Evolutionary conservation across 2,888 invertebrate species (phyloP).

Genomic region (Seladonia tumulorum): DNA sequence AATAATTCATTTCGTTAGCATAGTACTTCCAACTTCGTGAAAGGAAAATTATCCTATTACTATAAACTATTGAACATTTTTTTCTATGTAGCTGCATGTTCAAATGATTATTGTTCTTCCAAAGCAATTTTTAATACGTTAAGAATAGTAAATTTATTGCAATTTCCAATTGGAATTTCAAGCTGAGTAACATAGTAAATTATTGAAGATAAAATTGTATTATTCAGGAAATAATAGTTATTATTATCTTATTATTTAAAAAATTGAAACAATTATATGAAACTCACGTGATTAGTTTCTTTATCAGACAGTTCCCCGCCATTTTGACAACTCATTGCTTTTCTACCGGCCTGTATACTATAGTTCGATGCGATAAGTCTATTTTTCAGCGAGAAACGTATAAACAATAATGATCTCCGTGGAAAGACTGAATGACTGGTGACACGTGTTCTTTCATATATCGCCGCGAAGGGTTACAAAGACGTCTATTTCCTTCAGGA

Average conservation of each 20-base stretch:
- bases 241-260: not conserved
- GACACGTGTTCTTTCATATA: conserved; percentile 55
- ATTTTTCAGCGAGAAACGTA: not conserved
- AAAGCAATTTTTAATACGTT: not conserved
- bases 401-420: conserved; percentile 24
- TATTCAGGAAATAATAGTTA: no score
- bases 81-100: not conserved
- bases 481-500: conserved; percentile 22
- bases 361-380: not conserved
- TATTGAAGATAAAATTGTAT: not conserved
- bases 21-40: no score
- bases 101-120: not conserved
- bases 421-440: conserved; percentile 26
- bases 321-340: conserved; percentile 9
- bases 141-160: not conserved
- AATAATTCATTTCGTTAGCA: no score
- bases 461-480: conserved; percentile 28
- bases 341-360: not conserved
- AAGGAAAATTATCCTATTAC: no score
- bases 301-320: not conserved
- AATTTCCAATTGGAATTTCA: not conserved
- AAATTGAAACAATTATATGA: not conserved
- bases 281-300: conserved; percentile 28
- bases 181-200: not conserved
- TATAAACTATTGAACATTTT: not conserved